Percentiles rank a stretch among this genome's conserved stretches.
Conservation (phyloP, 2,888 invertebrate species). For the Corythucha ciliata region DNA sequence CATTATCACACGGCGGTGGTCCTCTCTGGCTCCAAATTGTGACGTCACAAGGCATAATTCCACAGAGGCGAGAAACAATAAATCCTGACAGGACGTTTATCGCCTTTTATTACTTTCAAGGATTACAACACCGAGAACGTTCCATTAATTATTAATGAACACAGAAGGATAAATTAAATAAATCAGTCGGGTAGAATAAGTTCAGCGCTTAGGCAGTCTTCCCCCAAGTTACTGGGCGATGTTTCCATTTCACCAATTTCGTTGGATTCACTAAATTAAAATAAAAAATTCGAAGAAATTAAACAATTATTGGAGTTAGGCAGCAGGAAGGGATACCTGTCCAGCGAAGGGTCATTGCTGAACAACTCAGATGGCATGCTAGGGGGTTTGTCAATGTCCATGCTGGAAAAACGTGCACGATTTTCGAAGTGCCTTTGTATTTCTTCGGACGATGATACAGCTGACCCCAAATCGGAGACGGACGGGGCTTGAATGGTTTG, state of each 20-base stretch:
- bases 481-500: conserved; percentile 27
- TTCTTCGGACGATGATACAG: conserved; percentile 85
- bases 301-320: background rate
- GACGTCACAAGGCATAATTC: too few species aligned
- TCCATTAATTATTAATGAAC: too few species aligned
- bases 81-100: too few species aligned
- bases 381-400: conserved; percentile 76
- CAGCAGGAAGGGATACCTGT: conserved; percentile 50
- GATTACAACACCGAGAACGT: too few species aligned
- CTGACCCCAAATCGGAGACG: conserved; percentile 59
- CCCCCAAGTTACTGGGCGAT: conserved; percentile 69
- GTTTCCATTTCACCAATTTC: conserved; percentile 66
- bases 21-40: too few species aligned
- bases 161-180: too few species aligned
- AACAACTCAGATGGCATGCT: conserved; percentile 91
- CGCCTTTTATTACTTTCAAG: too few species aligned
- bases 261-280: conserved; percentile 65
- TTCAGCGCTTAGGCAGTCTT: conserved; percentile 65
- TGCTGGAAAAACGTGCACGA: conserved; percentile 63
- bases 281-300: background rate
- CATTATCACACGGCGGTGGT: too few species aligned
- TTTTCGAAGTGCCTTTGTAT: conserved; percentile 83
- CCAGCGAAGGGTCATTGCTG: conserved; percentile 82
- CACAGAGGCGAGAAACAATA: too few species aligned
- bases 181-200: conserved; percentile 43